Evolutionary conservation across 2,888 invertebrate species (phyloP), one percentile per base, ranked within the genome.

Genomic region (Trichopria drosophilae): DNA sequence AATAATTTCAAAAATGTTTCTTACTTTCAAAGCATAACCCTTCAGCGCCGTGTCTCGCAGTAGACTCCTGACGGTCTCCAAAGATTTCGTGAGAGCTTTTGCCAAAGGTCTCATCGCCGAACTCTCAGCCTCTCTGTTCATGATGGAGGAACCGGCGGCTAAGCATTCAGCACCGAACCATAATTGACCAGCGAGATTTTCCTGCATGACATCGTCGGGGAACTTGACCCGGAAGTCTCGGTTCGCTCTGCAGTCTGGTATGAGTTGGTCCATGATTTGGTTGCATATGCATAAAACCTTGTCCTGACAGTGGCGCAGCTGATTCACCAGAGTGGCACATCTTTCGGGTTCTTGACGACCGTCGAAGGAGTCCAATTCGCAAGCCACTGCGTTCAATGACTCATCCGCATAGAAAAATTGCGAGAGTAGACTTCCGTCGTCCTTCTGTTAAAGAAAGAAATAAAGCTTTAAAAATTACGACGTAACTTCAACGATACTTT

Each of bases 161-260:
- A 99, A 80, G 74, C 98, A 99, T 88, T 99, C 99, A 50, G 98
- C 98, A 13, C 98, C 98, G 77, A 99, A 99, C 99, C 99, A 99
- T 34, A 99, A 82, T 78, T 99, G 98, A 0, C 98, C 98, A 28
- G 97, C 95, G 55, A 99, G 80, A 78, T 95, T 97, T 75, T 99
- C 98, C 76, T 97, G 97, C 61, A 98, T 83, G 9, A 99, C 95
- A 75, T 99, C 98, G 74, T 99, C 99, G 0, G 98, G 98, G 71
- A 98, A 99, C 79, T 99, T 99, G 50, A 94, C 95, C 37, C 98
- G 83, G 78, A 97, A 99, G 66, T 97, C 96, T 34, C 98, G 82
- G 60, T 90, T 88, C 47, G 94, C 93, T 46, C 95, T 81, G 73
- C 93, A 90, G 57, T 88, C 87, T 3, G 82, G 81, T 49, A 96